phyloP scores from a whole-genome alignment of 1,140 invertebrate genomes.

The Panagrolaimus sp. region DNA sequence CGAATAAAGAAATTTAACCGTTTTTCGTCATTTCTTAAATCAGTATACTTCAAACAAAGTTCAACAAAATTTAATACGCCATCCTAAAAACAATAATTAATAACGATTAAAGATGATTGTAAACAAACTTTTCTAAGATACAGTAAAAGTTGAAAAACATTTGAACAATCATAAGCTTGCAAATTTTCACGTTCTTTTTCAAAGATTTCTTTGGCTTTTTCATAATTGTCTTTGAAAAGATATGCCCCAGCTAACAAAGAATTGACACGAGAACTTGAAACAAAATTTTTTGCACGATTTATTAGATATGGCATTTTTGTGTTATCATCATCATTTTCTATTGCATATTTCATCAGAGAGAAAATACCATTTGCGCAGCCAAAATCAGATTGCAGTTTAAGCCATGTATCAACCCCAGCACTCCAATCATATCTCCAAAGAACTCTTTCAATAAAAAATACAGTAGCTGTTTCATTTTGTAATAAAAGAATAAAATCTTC shows the following conservation, averaged over 20 bases:
- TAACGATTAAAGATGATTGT: neutral
- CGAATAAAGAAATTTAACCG: constrained; percentile 19
- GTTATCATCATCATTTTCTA: constrained; percentile 17
- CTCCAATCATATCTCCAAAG: constrained; percentile 28
- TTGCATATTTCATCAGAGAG: constrained; percentile 20
- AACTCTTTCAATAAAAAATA: constrained; percentile 17
- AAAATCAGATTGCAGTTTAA: constrained; percentile 26
- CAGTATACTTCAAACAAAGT: constrained; percentile 22
- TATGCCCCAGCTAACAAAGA: constrained; percentile 25
- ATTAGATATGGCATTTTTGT: constrained; percentile 19
- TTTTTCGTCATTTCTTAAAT: constrained; percentile 14
- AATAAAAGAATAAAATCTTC: constrained; percentile 26
- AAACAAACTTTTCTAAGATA: neutral
- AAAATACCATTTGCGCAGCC: constrained; percentile 24
- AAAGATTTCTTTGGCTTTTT: constrained; percentile 23
- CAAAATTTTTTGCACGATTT: constrained; percentile 25
- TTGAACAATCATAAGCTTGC: neutral
- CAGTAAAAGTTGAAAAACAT: constrained; percentile 4
- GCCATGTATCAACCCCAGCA: constrained; percentile 24
- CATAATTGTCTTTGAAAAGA: neutral
- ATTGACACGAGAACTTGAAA: constrained; percentile 19
- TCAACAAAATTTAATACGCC: neutral
- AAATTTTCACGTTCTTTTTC: constrained; percentile 8
- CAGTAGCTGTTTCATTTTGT: constrained; percentile 27
- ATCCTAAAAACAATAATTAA: constrained; percentile 10